phyloP scores from a whole-genome alignment of 2,888 invertebrate species.

The Nudaria mundana region DNA sequence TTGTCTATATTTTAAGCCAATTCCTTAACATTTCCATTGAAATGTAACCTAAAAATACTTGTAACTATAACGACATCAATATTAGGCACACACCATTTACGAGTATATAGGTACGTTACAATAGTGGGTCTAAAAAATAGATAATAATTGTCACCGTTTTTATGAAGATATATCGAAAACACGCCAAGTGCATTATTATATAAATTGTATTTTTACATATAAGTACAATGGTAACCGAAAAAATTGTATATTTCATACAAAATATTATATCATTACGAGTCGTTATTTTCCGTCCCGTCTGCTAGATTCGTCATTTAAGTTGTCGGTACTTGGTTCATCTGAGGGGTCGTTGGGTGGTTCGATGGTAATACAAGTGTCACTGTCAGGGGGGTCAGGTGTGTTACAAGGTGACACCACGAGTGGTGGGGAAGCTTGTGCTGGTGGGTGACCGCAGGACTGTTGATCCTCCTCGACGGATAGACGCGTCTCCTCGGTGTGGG shows the following conservation, averaged over 20 bases:
- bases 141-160: conserved; percentile 49
- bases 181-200: conserved; percentile 39
- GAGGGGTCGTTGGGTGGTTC: conserved; percentile 27
- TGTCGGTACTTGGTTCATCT: conserved; percentile 5
- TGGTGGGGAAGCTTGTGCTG: conserved; percentile 25
- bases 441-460: conserved; percentile 59
- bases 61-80: no score
- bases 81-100: no score
- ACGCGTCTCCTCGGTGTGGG: conserved; percentile 48
- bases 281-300: conserved; percentile 18
- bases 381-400: conserved; percentile 12
- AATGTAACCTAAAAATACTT: no score
- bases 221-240: conserved; percentile 41
- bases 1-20: no score
- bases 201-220: conserved; percentile 18
- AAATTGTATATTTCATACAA: conserved; percentile 59
- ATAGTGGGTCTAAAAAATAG: conserved; percentile 61
- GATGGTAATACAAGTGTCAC: conserved; percentile 56
- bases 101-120: conserved; percentile 24
- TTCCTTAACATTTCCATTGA: no score
- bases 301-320: conserved; percentile 35
- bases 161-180: conserved; percentile 59
- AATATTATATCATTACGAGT: conserved; percentile 47
- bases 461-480: conserved; percentile 47
- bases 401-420: conserved; percentile 33